Evolutionary conservation across 2,888 invertebrate genomes (phyloP).

Genomic region (Cistogaster globosa): DNA sequence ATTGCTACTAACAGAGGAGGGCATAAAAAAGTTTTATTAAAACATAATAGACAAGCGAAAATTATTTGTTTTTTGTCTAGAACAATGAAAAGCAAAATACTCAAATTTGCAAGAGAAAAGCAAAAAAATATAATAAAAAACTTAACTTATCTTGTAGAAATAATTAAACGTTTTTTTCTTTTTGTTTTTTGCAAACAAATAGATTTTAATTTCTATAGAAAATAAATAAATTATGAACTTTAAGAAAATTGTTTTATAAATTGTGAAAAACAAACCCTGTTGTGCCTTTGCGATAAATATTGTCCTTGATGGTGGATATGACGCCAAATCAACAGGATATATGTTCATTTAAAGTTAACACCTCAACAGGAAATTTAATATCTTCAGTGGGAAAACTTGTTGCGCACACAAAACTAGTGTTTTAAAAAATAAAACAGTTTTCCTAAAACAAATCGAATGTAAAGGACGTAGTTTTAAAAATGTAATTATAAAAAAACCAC

Average conservation of each 20-base stretch:
- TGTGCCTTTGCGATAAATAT: conserved; percentile 14
- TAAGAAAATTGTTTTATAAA: too few relatives aligned
- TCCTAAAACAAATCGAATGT: too few relatives aligned
- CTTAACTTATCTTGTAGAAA: background rate
- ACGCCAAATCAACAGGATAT: conserved; percentile 72
- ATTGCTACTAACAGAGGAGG: conserved; percentile 57
- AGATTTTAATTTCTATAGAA: conserved; percentile 2
- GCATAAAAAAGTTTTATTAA: background rate
- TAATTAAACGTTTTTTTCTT: background rate
- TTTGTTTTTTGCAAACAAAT: background rate
- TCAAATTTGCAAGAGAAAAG: conserved; percentile 1
- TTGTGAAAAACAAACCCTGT: background rate
- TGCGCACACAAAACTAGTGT: conserved; percentile 8
- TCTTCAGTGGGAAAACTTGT: conserved; percentile 58
- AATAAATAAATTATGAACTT: background rate
- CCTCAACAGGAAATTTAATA: conserved; percentile 78
- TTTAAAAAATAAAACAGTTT: background rate
- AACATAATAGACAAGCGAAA: conserved; percentile 34
- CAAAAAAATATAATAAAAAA: background rate
- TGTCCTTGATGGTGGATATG: conserved; percentile 60
- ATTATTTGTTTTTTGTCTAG: conserved; percentile 8
- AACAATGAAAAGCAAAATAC: conserved; percentile 23
- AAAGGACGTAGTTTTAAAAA: too few relatives aligned
- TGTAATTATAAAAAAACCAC: too few relatives aligned
- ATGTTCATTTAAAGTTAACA: conserved; percentile 72